Evolutionary conservation across 2,888 invertebrate genomes (phyloP).

Genomic region (Pterostichus niger): DNA sequence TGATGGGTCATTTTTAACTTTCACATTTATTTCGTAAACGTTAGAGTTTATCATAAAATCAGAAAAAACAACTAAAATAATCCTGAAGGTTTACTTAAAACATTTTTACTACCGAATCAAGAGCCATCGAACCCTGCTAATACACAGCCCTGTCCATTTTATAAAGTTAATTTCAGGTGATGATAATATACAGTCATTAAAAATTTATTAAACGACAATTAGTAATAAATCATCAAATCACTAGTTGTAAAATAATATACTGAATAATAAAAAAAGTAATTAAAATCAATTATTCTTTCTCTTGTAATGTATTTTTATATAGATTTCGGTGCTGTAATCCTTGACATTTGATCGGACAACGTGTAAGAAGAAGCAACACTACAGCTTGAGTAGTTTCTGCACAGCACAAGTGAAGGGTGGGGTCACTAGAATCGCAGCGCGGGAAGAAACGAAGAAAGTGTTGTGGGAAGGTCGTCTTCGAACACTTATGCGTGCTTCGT

Average conservation of each 20-base stretch:
- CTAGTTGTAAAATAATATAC: background rate
- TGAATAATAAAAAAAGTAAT: background rate
- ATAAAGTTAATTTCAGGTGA: no score
- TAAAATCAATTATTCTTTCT: background rate
- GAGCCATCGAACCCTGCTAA: no score
- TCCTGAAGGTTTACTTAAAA: no score
- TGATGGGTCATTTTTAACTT: no score
- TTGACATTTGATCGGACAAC: conserved; percentile 54
- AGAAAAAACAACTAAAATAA: no score
- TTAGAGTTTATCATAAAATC: no score
- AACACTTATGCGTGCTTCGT: conserved; percentile 20
- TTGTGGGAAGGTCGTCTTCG: conserved; percentile 58
- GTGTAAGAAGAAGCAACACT: background rate
- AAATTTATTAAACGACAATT: no score
- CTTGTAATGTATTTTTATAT: background rate
- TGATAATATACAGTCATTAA: no score
- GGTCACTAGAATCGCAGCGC: conserved; percentile 17
- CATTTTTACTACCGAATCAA: no score
- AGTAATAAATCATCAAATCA: no score
- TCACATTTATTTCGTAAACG: no score
- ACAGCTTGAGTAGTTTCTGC: background rate
- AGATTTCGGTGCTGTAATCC: conserved; percentile 30
- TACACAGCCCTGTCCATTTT: no score
- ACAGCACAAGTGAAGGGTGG: background rate
- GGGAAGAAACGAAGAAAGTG: conserved; percentile 35